Percentiles rank a stretch among this genome's conserved stretches.
phyloP scores from a whole-genome alignment of 1,140 invertebrate genomes.

The Chelonus insularis region DNA sequence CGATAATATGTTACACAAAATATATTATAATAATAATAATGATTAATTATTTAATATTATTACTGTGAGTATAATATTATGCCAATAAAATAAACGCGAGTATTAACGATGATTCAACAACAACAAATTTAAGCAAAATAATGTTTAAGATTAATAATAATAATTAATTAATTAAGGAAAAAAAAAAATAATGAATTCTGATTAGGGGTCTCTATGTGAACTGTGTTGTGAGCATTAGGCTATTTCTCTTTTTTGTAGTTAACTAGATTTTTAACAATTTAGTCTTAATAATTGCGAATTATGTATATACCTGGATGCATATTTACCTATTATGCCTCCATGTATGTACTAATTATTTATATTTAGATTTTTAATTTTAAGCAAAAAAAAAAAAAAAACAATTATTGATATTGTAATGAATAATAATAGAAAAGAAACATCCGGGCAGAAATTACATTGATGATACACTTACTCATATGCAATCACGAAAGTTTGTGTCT shows the following conservation, averaged over 20 bases:
- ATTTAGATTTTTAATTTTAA: conserved; percentile 2
- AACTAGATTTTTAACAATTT: conserved; percentile 35
- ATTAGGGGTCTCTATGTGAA: conserved; percentile 33
- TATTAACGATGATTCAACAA: conserved; percentile 36
- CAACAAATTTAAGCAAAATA: conserved; percentile 20
- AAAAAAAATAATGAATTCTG: conserved; percentile 12
- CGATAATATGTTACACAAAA: conserved; percentile 38
- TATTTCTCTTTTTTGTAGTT: conserved; percentile 40
- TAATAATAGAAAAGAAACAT: too few species aligned
- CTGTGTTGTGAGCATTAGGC: conserved; percentile 42
- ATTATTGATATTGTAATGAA: too few species aligned
- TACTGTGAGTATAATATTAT: conserved; percentile 43
- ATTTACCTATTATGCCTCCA: too few species aligned
- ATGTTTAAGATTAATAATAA: conserved; percentile 19
- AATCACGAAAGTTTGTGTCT: too few species aligned
- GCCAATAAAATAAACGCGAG: conserved; percentile 44
- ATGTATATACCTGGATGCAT: background rate
- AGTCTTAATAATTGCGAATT: background rate
- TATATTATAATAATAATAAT: conserved; percentile 8
- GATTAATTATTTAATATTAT: conserved; percentile 38
- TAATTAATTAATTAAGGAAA: conserved; percentile 29
- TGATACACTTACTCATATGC: too few species aligned
- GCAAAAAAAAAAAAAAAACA: too few species aligned
- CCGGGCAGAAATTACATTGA: too few species aligned
- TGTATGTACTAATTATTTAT: conserved; percentile 20